phyloP scores from a whole-genome alignment of 2,797 vertebrate genomes.

The Limnodromus scolopaceus region DNA sequence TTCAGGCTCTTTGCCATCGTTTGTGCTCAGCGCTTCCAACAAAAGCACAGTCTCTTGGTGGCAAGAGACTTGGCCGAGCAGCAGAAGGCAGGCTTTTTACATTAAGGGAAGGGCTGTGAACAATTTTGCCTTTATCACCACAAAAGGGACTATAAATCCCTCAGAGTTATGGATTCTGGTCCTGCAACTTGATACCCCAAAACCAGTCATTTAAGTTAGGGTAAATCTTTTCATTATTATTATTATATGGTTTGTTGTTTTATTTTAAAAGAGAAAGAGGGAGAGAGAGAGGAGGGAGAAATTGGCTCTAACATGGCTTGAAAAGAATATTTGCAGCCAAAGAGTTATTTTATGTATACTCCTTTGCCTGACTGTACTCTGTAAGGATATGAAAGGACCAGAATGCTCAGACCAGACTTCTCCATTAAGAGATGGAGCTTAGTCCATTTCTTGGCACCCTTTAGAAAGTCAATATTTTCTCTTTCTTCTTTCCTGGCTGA shows the following conservation, averaged over 20 bases:
- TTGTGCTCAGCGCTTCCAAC: slow-evolving; percentile 25
- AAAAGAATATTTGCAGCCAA: neutral
- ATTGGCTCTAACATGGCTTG: neutral
- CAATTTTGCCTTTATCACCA: slow-evolving; percentile 47
- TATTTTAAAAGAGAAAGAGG: neutral
- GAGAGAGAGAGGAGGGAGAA: neutral
- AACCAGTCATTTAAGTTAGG: neutral
- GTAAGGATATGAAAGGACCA: neutral
- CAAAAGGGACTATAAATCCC: slow-evolving; percentile 43
- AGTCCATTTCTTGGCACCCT: neutral
- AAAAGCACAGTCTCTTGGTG: slow-evolving; percentile 37
- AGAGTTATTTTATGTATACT: neutral
- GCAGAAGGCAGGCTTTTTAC: slow-evolving; percentile 10
- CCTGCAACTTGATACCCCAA: slow-evolving; percentile 3
- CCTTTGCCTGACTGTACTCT: neutral
- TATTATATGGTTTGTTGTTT: slow-evolving; percentile 19
- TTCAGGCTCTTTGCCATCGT: neutral
- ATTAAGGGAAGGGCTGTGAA: slow-evolving; percentile 26
- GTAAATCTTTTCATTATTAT: slow-evolving; percentile 17
- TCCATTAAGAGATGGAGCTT: neutral
- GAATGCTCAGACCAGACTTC: neutral
- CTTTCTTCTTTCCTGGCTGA: neutral
- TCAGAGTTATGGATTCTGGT: neutral
- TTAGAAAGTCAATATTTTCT: slow-evolving; percentile 24
- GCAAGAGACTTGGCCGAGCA: neutral